phyloP scores from a whole-genome alignment of 2,888 invertebrate genomes.

The Lasiommata megera region DNA sequence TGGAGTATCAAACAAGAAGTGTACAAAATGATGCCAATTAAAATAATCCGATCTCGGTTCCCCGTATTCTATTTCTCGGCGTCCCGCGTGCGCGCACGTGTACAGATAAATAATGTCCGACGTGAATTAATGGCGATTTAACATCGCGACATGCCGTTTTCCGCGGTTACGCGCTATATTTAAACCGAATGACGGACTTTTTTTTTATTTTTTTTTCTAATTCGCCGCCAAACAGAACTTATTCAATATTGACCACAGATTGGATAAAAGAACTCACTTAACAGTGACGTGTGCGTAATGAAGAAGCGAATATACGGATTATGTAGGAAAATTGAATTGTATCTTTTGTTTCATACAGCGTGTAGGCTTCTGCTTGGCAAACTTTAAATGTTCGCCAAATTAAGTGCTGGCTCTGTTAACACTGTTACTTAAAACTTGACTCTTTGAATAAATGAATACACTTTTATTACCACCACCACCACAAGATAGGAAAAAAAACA shows the following conservation, averaged over 20 bases:
- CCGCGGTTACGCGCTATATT: conserved; percentile 11
- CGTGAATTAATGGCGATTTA: conserved; percentile 70
- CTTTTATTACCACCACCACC: too few relatives aligned
- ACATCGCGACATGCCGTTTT: conserved; percentile 52
- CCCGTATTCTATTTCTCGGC: conserved; percentile 43
- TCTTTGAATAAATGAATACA: too few relatives aligned
- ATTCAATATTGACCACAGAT: not conserved
- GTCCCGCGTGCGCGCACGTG: conserved; percentile 45
- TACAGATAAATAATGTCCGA: conserved; percentile 64
- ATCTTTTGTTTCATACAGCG: too few relatives aligned
- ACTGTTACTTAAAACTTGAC: too few relatives aligned
- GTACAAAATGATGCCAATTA: conserved; percentile 17
- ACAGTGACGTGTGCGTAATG: too few relatives aligned
- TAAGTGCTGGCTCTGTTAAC: too few relatives aligned
- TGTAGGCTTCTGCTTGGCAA: too few relatives aligned
- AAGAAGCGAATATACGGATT: too few relatives aligned
- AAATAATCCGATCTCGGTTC: conserved; percentile 27
- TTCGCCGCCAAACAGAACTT: not conserved
- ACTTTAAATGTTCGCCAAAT: too few relatives aligned
- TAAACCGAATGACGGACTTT: conserved; percentile 1
- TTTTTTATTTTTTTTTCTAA: not conserved
- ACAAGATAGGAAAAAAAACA: too few relatives aligned
- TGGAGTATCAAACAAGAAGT: conserved; percentile 4
- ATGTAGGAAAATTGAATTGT: too few relatives aligned
- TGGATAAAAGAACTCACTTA: too few relatives aligned